Evolutionary conservation across 1,140 invertebrate species (phyloP), one percentile per base, ranked within the genome.

Genomic region (Brachionus asplanchnoidis): DNA sequence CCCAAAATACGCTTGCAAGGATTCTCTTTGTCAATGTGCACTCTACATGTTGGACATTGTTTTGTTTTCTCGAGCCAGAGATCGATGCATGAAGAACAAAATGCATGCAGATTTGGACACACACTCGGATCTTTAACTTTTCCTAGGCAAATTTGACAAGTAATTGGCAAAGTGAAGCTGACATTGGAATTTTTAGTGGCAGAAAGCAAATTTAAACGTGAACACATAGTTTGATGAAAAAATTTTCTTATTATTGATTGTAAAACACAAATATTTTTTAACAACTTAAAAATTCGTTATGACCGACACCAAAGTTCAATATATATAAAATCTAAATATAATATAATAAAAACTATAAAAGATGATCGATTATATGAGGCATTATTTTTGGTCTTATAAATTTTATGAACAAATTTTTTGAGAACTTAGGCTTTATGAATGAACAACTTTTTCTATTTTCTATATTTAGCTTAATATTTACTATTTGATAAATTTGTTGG

Each of bases 41-140:
- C 85, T 85, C 89, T 85, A 86, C 89, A 89, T 7, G 89, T 86
- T 26, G 89, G 89, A 82, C 88, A 89, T 82, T 89, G 88, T 36
- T 89, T 86, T 82, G 87, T 89, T 73, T 87, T 87, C 75, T 88
- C 73, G 8, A 89, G 85, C 89, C 89, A 89, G 11, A 89, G 85
- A 56, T 88, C 87, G 86, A 89, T 87, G 84, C 89, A 89, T 6
- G 73, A 46, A 0, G 85, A 68, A 86, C 89, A 89, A 85, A 89
- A 89, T 6, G 88, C 89, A 87, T 89, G 89, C 73, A 88, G 86
- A 84, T 89, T 89, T 23, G 88, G 86, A 86, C 89, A 89, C 32
- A 88, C 80, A n/a, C 36, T 26, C 0, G 79, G 79, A 7, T 82
- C 79, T 68, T 82, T 82, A 0, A 82, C 79, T 65, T 82, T 82